Evolutionary conservation across 1,140 invertebrate genomes (phyloP).

Genomic region (Battus philenor): DNA sequence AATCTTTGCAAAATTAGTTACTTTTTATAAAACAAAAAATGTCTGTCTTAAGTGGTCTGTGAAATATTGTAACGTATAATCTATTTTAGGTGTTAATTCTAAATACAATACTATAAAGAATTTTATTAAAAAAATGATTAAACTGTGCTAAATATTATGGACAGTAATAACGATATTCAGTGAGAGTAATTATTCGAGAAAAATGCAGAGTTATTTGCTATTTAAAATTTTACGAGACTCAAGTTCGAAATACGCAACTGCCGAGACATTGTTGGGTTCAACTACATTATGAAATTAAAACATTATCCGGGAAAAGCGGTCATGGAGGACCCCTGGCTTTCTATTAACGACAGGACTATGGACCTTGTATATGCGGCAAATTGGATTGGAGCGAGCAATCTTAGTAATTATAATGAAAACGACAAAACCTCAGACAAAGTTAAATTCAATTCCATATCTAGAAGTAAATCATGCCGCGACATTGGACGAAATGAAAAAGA

Average conservation of each 20-base stretch:
- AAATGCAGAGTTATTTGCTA: constrained; percentile 2
- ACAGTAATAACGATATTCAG: constrained; percentile 7
- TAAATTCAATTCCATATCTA: constrained; percentile 64
- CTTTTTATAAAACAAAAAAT: too few species aligned
- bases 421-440: constrained; percentile 39
- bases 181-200: constrained; percentile 6
- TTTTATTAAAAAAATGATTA: not conserved
- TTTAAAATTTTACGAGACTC: not conserved
- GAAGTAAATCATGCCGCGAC: constrained; percentile 73
- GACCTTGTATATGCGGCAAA: constrained; percentile 89
- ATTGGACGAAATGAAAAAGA: constrained; percentile 55
- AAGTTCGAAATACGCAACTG: constrained; percentile 17
- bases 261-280: constrained; percentile 17
- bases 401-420: constrained; percentile 50
- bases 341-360: constrained; percentile 79
- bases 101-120: not conserved
- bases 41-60: too few species aligned
- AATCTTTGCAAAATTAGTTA: constrained; percentile 10
- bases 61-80: too few species aligned
- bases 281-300: constrained; percentile 84
- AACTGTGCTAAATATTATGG: not conserved
- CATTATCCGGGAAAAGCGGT: constrained; percentile 88
- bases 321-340: constrained; percentile 82
- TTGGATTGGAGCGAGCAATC: constrained; percentile 82
- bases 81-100: too few species aligned